phyloP scores from a whole-genome alignment of 2,113 vertebrate genomes.

The Oriolus oriolus region DNA sequence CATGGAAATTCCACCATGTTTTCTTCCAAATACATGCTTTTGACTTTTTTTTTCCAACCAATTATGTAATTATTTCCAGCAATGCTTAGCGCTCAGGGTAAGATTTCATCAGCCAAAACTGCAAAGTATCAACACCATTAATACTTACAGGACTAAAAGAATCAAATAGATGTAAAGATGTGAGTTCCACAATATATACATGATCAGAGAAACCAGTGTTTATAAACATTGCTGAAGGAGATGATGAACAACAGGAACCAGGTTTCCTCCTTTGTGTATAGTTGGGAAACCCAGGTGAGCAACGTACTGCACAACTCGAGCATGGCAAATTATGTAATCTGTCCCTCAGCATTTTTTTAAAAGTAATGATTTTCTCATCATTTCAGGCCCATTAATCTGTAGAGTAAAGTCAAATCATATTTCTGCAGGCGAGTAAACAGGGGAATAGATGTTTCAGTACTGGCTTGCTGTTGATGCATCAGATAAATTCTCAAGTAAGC shows the following conservation, averaged over 20 bases:
- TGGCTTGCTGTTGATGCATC: background rate
- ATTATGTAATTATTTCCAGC: background rate
- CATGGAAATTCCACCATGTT: background rate
- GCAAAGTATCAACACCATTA: background rate
- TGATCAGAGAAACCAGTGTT: background rate
- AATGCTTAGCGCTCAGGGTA: background rate
- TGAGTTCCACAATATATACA: background rate
- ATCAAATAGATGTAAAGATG: background rate
- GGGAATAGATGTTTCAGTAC: background rate
- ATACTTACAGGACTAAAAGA: background rate
- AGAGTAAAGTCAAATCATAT: background rate
- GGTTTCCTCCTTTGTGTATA: background rate
- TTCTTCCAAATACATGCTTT: background rate
- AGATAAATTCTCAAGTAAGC: background rate
- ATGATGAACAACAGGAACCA: background rate
- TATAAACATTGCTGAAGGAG: background rate
- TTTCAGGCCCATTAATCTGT: background rate
- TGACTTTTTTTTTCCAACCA: background rate
- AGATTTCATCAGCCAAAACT: background rate
- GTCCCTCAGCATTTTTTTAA: background rate
- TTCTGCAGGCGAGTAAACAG: background rate
- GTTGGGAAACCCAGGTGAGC: background rate
- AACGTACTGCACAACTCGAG: background rate
- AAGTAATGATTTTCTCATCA: background rate
- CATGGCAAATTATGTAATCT: background rate